phyloP scores from a whole-genome alignment of 2,888 invertebrate genomes.

The Tetragonisca angustula region DNA sequence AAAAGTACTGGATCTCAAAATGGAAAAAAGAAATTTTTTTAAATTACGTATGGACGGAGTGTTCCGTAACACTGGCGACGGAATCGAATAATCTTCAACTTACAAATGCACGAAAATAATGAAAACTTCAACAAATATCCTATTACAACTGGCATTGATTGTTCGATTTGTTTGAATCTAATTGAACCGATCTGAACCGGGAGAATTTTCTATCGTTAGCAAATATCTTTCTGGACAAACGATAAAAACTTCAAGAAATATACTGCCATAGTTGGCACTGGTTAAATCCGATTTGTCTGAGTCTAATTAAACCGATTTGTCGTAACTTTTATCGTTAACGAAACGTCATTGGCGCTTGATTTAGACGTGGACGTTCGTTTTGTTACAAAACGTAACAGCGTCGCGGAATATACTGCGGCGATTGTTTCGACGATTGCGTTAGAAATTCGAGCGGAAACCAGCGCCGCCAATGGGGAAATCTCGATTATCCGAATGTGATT shows the following conservation, averaged over 20 bases:
- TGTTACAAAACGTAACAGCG: neutral
- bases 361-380: neutral
- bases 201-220: neutral
- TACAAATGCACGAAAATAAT: neutral
- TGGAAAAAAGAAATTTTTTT: too few species aligned
- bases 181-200: neutral
- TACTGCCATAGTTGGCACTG: neutral
- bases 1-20: too few species aligned
- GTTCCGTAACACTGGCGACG: too few species aligned
- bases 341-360: neutral
- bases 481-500: conserved; percentile 34
- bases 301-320: neutral
- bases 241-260: neutral
- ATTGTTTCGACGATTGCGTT: conserved; percentile 22
- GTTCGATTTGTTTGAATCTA: neutral
- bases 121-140: neutral
- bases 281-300: too few species aligned
- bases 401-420: conserved; percentile 10
- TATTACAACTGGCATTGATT: neutral
- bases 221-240: neutral
- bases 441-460: conserved; percentile 22
- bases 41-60: too few species aligned
- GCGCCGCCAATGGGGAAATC: conserved; percentile 15
- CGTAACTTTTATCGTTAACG: neutral
- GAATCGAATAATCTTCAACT: neutral